Evolutionary conservation across 2,888 invertebrate species (phyloP).

Genomic region (Eupelmus urozonus): DNA sequence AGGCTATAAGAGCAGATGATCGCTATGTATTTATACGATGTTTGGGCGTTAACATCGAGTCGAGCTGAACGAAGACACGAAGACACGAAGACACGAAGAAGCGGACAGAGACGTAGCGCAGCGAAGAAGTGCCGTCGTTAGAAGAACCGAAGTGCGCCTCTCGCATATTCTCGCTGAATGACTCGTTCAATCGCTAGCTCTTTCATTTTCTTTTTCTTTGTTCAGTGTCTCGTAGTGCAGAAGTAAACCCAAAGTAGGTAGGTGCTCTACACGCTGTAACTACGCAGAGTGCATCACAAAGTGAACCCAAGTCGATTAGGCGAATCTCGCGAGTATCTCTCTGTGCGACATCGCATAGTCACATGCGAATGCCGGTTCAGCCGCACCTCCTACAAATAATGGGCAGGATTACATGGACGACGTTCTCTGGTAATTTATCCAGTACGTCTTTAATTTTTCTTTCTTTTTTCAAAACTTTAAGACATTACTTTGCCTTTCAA

Average conservation of each 20-base stretch:
- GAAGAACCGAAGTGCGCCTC: constrained; percentile 74
- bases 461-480: not conserved
- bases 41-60: constrained; percentile 68
- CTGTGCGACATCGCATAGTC: constrained; percentile 72
- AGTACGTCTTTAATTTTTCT: constrained; percentile 66
- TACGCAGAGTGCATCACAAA: constrained; percentile 75
- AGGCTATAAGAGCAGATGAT: constrained; percentile 69
- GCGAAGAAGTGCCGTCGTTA: constrained; percentile 61
- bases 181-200: constrained; percentile 63
- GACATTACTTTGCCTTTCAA: no score
- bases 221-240: constrained; percentile 69
- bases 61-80: constrained; percentile 71
- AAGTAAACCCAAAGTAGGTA: constrained; percentile 75
- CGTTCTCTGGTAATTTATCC: constrained; percentile 52
- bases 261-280: constrained; percentile 76
- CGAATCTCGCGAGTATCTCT: constrained; percentile 73
- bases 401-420: constrained; percentile 76
- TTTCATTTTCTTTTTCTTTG: constrained; percentile 59
- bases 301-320: constrained; percentile 72
- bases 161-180: constrained; percentile 61
- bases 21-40: constrained; percentile 66
- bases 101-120: constrained; percentile 56
- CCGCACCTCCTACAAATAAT: constrained; percentile 77
- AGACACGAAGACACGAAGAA: constrained; percentile 70
- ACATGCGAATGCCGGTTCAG: constrained; percentile 73